Evolutionary conservation across 2,888 invertebrate species (phyloP).

Genomic region (Capitulum mitella): DNA sequence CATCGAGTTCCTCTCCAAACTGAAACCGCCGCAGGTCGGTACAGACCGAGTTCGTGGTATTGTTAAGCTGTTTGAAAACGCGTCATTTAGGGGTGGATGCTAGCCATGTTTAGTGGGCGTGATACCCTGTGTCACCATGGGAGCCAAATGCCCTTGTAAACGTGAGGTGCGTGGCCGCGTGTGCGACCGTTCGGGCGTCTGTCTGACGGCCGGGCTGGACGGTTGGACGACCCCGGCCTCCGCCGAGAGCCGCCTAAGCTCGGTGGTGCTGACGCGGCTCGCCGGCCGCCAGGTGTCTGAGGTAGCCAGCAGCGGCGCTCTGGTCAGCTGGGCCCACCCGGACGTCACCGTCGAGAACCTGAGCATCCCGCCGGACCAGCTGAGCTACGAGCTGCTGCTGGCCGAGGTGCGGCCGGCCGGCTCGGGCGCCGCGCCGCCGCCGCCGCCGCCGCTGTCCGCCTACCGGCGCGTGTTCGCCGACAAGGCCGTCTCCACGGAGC

Average conservation of each 20-base stretch:
- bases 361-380: slow-evolving; percentile 18
- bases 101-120: no score
- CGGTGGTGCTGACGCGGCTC: no score
- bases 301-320: slow-evolving; percentile 27
- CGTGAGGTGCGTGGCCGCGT: no score
- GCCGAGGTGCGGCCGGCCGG: not conserved
- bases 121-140: no score
- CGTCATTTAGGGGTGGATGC: no score
- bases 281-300: not conserved
- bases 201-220: no score
- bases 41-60: no score
- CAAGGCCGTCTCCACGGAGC: not conserved
- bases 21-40: slow-evolving; percentile 36
- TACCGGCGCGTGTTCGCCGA: not conserved
- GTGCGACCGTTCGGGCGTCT: no score
- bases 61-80: no score
- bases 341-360: slow-evolving; percentile 50
- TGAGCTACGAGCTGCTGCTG: slow-evolving; percentile 11
- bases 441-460: slow-evolving; percentile 5
- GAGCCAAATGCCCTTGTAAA: no score
- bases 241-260: no score
- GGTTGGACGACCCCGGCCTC: no score
- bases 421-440: not conserved
- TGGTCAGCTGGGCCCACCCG: slow-evolving; percentile 41
- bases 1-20: slow-evolving; percentile 17